phyloP scores from a whole-genome alignment of 2,888 invertebrate species.

The Meiosimyza decipiens region DNA sequence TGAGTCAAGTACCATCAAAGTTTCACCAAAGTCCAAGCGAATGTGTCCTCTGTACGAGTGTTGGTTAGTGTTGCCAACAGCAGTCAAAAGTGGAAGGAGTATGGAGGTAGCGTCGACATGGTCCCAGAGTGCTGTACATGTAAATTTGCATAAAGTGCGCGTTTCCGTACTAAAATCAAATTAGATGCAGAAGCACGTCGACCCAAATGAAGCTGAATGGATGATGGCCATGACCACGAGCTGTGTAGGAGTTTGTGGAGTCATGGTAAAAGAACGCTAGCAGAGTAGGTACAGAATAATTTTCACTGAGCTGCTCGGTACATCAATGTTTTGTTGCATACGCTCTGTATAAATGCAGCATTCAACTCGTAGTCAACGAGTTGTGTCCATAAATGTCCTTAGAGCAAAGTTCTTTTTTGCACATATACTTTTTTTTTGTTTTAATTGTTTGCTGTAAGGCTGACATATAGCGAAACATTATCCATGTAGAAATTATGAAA shows the following conservation, averaged over 20 bases:
- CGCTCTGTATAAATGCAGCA: slow-evolving; percentile 13
- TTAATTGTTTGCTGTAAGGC: not conserved
- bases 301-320: no score
- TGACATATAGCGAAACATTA: no score
- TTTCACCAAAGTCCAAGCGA: slow-evolving; percentile 17
- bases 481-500: no score
- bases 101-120: not conserved
- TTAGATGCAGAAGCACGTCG: slow-evolving; percentile 34
- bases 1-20: slow-evolving; percentile 11
- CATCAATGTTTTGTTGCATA: no score
- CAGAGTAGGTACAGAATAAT: no score
- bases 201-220: slow-evolving; percentile 24
- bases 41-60: slow-evolving; percentile 2
- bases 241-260: not conserved
- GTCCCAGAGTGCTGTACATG: slow-evolving; percentile 5
- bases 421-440: not conserved
- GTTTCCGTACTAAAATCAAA: slow-evolving; percentile 35
- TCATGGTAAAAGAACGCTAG: no score
- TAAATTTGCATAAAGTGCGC: slow-evolving; percentile 34
- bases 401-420: not conserved
- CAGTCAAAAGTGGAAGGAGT: not conserved
- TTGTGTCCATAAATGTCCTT: slow-evolving; percentile 18
- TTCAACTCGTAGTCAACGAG: slow-evolving; percentile 15
- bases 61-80: not conserved
- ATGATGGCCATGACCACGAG: slow-evolving; percentile 6